Conservation (phyloP, 1,140 invertebrate species). For the Trialeurodes vaporariorum region DNA sequence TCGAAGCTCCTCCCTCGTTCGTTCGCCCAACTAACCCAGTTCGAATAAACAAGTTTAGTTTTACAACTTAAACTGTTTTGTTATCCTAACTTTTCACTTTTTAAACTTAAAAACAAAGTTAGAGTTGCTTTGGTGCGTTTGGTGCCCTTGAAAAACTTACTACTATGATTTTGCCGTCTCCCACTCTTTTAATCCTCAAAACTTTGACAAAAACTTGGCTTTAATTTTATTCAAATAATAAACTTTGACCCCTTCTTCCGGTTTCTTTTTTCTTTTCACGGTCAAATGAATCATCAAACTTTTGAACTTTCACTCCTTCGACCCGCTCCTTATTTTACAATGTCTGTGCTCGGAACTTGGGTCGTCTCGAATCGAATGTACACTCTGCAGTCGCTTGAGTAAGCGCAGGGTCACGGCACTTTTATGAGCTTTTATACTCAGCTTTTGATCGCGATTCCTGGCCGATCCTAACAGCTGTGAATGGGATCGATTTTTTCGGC, state of each 20-base stretch:
- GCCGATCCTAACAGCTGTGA: too few relatives aligned
- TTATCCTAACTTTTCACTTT: not conserved
- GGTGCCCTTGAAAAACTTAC: not conserved
- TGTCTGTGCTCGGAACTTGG: not conserved
- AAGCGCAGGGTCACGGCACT: not conserved
- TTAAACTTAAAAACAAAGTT: not conserved
- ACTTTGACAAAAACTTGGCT: not conserved
- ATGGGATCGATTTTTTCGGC: too few relatives aligned
- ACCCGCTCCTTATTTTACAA: not conserved
- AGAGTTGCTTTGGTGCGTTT: not conserved
- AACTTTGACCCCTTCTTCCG: not conserved
- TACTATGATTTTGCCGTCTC: not conserved
- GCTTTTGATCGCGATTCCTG: too few relatives aligned
- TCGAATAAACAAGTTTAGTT: constrained; percentile 1
- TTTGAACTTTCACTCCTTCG: not conserved
- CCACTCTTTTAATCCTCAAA: not conserved
- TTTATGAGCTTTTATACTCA: too few relatives aligned
- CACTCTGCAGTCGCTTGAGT: not conserved
- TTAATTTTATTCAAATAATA: constrained; percentile 1
- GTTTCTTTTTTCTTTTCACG: not conserved
- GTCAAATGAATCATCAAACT: not conserved
- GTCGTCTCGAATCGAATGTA: not conserved
- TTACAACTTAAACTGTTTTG: constrained; percentile 1
- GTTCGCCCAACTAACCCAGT: not conserved
- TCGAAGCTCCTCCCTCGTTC: too few relatives aligned